A percentile compares a stretch with the other conserved stretches of the same genome.
Conservation (phyloP, 2,113 vertebrate species). For the Isichthys henryi region DNA sequence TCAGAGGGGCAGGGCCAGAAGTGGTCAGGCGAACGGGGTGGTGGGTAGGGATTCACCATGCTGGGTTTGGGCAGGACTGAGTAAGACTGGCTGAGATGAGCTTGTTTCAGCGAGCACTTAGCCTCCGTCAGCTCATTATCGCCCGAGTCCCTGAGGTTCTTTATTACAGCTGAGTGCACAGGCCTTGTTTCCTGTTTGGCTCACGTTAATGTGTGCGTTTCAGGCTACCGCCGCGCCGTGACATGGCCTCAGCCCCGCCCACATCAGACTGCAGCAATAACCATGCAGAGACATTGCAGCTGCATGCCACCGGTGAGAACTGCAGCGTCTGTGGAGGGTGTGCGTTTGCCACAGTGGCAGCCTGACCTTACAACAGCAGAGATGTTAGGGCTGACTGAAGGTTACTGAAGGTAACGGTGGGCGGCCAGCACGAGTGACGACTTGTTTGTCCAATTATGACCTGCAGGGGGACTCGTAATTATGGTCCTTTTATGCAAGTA, state of each 20-base stretch:
- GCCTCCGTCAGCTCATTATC: neutral
- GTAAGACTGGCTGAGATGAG: neutral
- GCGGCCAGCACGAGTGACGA: neutral
- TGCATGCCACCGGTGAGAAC: conserved; percentile 85
- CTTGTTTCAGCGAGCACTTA: neutral
- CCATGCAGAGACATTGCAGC: conserved; percentile 75
- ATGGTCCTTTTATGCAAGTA: neutral
- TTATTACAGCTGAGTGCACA: neutral
- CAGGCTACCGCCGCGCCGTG: conserved; percentile 71
- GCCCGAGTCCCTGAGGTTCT: neutral
- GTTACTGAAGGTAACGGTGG: neutral
- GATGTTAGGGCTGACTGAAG: neutral
- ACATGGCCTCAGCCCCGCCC: conserved; percentile 91
- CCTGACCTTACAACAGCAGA: neutral
- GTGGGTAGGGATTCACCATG: neutral
- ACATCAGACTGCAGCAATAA: conserved; percentile 77
- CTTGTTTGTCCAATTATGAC: neutral
- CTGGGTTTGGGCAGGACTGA: neutral
- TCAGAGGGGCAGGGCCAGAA: neutral
- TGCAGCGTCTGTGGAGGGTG: neutral
- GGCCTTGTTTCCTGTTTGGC: neutral
- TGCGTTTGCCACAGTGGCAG: neutral
- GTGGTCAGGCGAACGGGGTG: neutral
- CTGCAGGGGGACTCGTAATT: neutral
- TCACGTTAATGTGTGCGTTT: neutral